These are phyloP conservation scores for Philotrypesis tridentata DNA, from an alignment of 1,140 invertebrate species.

Conservation along the genomic window DNA sequence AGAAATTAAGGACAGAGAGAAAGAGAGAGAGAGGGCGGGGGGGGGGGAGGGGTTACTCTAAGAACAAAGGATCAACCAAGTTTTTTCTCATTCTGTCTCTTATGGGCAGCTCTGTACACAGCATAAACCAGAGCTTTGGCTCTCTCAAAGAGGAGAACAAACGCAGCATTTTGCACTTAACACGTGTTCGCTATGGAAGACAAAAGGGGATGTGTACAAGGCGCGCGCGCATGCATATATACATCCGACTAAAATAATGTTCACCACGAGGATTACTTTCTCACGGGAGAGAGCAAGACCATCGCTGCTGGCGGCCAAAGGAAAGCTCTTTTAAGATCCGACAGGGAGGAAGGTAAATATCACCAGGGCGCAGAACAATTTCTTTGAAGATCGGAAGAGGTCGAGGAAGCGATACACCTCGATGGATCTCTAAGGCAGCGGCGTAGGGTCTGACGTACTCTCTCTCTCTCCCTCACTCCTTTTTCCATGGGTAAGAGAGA, in stretches of 20 bases:
- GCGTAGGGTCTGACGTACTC: background rate
- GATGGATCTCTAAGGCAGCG: constrained; percentile 30
- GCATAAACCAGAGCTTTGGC: background rate
- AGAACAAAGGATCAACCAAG: background rate
- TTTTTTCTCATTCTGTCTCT: too few species aligned
- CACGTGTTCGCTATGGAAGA: constrained; percentile 14
- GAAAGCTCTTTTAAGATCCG: constrained; percentile 25
- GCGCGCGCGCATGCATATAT: background rate
- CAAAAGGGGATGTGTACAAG: background rate
- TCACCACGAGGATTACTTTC: constrained; percentile 23
- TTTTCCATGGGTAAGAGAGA: background rate
- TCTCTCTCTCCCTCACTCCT: background rate
- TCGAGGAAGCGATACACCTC: constrained; percentile 28
- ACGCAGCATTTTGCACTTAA: constrained; percentile 24
- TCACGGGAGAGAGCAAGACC: background rate
- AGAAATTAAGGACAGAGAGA: background rate
- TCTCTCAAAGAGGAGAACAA: background rate
- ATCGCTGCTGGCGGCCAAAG: background rate
- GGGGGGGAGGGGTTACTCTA: too few species aligned
- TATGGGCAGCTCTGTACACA: too few species aligned
- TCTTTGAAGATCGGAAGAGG: constrained; percentile 42
- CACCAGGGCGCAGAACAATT: constrained; percentile 17
- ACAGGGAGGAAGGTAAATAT: constrained; percentile 34
- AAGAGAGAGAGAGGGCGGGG: background rate
- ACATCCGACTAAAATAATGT: constrained; percentile 15